Conservation (phyloP, 2,888 invertebrate genomes). For the Therioaphis trifolii region DNA sequence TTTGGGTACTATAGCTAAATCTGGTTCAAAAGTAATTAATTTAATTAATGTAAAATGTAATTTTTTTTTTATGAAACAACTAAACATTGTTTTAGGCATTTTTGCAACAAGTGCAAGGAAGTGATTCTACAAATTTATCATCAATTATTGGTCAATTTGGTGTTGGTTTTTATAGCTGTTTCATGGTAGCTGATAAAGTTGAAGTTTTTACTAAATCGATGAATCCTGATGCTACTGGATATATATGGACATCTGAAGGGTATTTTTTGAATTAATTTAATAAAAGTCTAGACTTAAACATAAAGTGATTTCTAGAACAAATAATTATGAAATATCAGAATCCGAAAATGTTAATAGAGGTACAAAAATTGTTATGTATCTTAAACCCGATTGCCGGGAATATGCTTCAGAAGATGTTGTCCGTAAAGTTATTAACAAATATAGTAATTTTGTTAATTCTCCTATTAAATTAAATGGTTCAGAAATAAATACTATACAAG, state of each 20-base stretch:
- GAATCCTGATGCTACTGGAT: constrained; percentile 76
- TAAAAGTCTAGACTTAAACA: neutral
- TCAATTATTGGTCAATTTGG: constrained; percentile 97
- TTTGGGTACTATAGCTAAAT: constrained; percentile 94
- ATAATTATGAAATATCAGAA: constrained; percentile 88
- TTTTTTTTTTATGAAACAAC: no score
- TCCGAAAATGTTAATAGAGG: constrained; percentile 87
- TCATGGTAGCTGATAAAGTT: constrained; percentile 96
- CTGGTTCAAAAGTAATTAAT: constrained; percentile 84
- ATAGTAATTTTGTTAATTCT: constrained; percentile 96
- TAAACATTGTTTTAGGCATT: constrained; percentile 77
- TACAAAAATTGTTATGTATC: constrained; percentile 91
- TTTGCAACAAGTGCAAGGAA: constrained; percentile 82
- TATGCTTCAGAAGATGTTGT: constrained; percentile 89
- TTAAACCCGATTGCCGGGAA: constrained; percentile 88
- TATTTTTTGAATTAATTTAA: constrained; percentile 68
- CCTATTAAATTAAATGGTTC: constrained; percentile 92
- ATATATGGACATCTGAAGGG: constrained; percentile 94
- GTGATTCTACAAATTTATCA: constrained; percentile 75
- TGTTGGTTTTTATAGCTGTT: constrained; percentile 97
- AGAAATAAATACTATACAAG: constrained; percentile 87
- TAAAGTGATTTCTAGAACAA: constrained; percentile 73
- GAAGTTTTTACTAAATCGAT: constrained; percentile 89
- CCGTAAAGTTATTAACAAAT: constrained; percentile 90
- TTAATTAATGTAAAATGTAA: constrained; percentile 27